A percentile compares a stretch with the other conserved stretches of the same genome.
These are phyloP conservation scores for Enteromius mattozi DNA, from an alignment of 2,797 vertebrate genomes.

Conservation along the genomic window DNA sequence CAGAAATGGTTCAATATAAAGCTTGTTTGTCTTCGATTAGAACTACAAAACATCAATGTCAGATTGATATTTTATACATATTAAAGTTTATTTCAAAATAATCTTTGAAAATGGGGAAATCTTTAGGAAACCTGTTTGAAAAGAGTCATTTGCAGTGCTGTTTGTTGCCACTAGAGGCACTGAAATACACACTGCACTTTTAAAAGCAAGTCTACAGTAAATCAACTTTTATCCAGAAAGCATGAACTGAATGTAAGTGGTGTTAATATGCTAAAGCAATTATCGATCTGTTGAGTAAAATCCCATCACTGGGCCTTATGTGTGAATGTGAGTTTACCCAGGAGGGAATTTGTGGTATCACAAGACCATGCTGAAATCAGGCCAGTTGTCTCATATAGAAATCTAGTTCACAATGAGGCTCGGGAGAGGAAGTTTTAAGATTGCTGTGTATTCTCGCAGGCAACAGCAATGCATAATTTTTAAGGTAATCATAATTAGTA, in stretches of 20 bases:
- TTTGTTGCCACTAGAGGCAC: neutral
- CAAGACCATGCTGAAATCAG: slow-evolving; percentile 46
- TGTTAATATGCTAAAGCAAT: slow-evolving; percentile 41
- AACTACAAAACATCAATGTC: neutral
- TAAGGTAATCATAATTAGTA: slow-evolving; percentile 50
- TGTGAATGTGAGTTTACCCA: slow-evolving; percentile 25
- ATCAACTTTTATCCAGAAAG: slow-evolving; percentile 8
- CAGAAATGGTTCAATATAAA: neutral
- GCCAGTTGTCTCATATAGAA: slow-evolving; percentile 52
- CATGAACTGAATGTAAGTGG: slow-evolving; percentile 9
- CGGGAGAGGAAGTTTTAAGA: slow-evolving; percentile 14
- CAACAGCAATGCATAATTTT: slow-evolving; percentile 36
- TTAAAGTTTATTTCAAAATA: neutral
- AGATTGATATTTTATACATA: too few relatives aligned
- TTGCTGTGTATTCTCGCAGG: slow-evolving; percentile 37
- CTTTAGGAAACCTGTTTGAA: neutral
- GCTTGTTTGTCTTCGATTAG: neutral
- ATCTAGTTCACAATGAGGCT: slow-evolving; percentile 44
- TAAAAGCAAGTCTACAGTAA: slow-evolving; percentile 14
- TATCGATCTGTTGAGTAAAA: slow-evolving; percentile 37
- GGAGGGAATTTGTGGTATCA: slow-evolving; percentile 32
- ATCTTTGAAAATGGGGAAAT: neutral
- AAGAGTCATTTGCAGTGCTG: neutral
- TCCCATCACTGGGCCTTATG: slow-evolving; percentile 30
- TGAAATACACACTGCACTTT: neutral